These are phyloP conservation scores for Heliconius aoede DNA, from an alignment of 2,888 invertebrate species.

Conservation along the genomic window DNA sequence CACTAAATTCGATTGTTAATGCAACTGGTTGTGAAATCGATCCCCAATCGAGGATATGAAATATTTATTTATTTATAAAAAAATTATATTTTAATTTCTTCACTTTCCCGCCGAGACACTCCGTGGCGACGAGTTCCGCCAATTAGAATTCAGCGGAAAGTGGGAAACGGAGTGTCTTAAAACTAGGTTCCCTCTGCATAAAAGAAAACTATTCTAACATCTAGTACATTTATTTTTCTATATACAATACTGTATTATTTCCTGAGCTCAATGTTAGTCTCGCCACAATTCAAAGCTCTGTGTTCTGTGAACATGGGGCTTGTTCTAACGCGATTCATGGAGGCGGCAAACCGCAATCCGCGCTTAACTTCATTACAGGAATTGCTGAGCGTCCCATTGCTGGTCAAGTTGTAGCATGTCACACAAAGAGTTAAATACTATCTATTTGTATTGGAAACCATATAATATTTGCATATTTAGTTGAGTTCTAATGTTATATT, in stretches of 20 bases:
- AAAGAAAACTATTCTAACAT: no score
- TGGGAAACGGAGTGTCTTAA: no score
- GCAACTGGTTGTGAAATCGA: no score
- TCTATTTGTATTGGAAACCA: constrained; percentile 56
- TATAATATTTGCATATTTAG: not conserved
- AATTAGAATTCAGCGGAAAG: no score
- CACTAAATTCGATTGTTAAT: no score
- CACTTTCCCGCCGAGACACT: no score
- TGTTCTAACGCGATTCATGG: constrained; percentile 62
- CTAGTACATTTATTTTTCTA: not conserved
- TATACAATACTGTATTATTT: not conserved
- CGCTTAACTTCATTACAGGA: constrained; percentile 80
- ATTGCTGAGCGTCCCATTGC: constrained; percentile 80
- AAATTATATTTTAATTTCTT: no score
- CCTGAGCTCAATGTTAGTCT: constrained; percentile 40
- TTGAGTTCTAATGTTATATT: not conserved
- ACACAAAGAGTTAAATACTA: constrained; percentile 72
- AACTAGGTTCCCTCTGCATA: no score
- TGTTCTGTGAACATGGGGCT: constrained; percentile 49
- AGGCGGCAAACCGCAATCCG: constrained; percentile 71
- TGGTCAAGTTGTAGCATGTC: constrained; percentile 62
- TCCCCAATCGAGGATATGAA: no score
- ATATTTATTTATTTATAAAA: no score
- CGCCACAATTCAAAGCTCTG: constrained; percentile 53
- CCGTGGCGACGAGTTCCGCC: no score